Evolutionary conservation across 1,140 invertebrate species (phyloP), one percentile per base, ranked within the genome.

Genomic region (Centruroides sculpturatus): DNA sequence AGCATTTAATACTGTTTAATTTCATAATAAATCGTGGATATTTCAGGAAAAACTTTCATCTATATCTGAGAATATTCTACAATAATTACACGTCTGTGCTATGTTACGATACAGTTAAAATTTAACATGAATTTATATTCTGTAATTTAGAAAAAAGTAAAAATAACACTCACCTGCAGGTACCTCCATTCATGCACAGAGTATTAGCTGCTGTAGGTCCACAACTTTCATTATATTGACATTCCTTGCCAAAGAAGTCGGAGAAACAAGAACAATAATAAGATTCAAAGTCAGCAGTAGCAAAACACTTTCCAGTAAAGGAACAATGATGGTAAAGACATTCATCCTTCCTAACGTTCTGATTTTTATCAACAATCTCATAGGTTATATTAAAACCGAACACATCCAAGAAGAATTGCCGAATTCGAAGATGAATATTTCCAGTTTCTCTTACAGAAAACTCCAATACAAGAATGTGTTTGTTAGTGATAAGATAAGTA

Each of bases 301-400:
- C 84, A 64, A 82, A 82, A 71, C 91, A 95, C 70, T 89, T 81
- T 13, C 91, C 91, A 3, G 87, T 80, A 62, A 84, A 87, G 0
- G 87, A 86, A 70, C 90, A 93, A 56, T 83, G 80, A 55, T 82
- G 79, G 71, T 89, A 93, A 8, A 59, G 3, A 55, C 59, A 65
- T 10, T 54, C 49, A 9, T 64, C 59, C 41, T 59, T 62, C 34
- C 59, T 47, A 3, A 61, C 35, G 10, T 51, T 49, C 57, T 68
- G 66, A 2, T 73, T 72, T 23, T 64, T 65, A 35, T 69, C 62
- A 3, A 80, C 78, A 63, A 92, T 83, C 69, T 90, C 87, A 71
- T 92, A 93, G 5, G 89, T 93, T 64, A 93, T 84, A 72, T 95
- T 95, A 76, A 95, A 92, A 7, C 90, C 91, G 70, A 85, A 92